Percentiles rank a stretch among this genome's conserved stretches.
phyloP scores from a whole-genome alignment of 2,888 invertebrate genomes.

The Ophioninae sp. region DNA sequence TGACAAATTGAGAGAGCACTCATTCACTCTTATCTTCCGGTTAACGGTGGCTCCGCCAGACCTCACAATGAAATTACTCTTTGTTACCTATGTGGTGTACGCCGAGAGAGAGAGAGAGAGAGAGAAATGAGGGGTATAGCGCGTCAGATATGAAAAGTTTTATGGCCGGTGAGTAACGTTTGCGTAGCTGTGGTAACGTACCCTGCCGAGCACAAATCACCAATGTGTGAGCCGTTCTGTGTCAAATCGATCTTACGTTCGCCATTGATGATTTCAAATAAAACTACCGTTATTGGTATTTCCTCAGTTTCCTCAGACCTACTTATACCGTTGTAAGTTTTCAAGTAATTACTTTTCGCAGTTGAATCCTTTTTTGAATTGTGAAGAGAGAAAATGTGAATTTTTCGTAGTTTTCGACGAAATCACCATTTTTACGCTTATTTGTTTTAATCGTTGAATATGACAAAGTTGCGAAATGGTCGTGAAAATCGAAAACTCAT shows the following conservation, averaged over 20 bases:
- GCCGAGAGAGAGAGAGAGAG: constrained; percentile 19
- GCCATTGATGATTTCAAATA: neutral
- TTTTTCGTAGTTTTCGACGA: no score
- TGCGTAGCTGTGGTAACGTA: constrained; percentile 24
- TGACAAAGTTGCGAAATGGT: no score
- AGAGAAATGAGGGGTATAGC: constrained; percentile 1
- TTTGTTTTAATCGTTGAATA: no score
- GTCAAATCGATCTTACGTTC: neutral
- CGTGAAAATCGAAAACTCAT: no score
- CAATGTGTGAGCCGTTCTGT: neutral
- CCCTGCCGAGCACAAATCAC: neutral
- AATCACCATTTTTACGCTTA: no score
- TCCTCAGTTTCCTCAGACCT: no score
- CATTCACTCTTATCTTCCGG: constrained; percentile 44
- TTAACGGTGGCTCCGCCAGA: constrained; percentile 10
- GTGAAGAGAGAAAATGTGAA: no score
- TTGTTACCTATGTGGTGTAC: constrained; percentile 25
- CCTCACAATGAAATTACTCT: constrained; percentile 37
- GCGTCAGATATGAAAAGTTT: constrained; percentile 51
- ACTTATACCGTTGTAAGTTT: neutral
- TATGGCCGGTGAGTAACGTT: constrained; percentile 48
- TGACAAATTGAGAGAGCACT: constrained; percentile 43
- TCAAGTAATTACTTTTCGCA: neutral
- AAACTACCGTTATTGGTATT: neutral
- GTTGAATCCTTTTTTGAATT: no score